These are phyloP conservation scores for Phainopepla nitens DNA, from an alignment of 2,113 vertebrate genomes.

Conservation along the genomic window DNA sequence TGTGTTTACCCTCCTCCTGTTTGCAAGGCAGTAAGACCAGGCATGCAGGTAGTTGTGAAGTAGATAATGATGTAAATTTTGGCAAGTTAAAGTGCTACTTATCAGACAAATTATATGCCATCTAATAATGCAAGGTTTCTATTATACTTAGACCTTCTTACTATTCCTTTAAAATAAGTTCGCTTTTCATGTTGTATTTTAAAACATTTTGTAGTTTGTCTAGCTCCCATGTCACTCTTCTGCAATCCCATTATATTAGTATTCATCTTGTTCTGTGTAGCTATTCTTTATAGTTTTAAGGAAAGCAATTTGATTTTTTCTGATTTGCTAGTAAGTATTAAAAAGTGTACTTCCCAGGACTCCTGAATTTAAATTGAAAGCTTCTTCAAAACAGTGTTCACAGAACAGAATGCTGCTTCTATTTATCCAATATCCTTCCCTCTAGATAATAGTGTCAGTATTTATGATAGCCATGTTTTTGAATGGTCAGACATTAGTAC, in stretches of 20 bases:
- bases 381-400: not conserved
- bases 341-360: not conserved
- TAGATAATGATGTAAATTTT: not conserved
- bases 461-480: not conserved
- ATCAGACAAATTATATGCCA: not conserved
- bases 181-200: not conserved
- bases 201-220: not conserved
- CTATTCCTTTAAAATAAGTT: not conserved
- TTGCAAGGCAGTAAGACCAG: not conserved
- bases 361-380: not conserved
- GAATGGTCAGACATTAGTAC: not conserved
- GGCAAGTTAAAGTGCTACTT: not conserved
- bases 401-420: not conserved
- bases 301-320: not conserved
- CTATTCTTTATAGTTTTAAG: not conserved
- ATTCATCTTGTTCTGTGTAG: not conserved
- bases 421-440: not conserved
- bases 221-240: not conserved
- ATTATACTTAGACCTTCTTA: rapidly evolving
- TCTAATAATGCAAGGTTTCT: not conserved
- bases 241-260: not conserved
- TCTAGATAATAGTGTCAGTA: not conserved
- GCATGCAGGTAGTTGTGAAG: not conserved
- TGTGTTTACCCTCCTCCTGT: not conserved
- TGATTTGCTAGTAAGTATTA: not conserved